Evolutionary conservation across 2,113 vertebrate genomes (phyloP).

Genomic region (Grammomys surdaster): DNA sequence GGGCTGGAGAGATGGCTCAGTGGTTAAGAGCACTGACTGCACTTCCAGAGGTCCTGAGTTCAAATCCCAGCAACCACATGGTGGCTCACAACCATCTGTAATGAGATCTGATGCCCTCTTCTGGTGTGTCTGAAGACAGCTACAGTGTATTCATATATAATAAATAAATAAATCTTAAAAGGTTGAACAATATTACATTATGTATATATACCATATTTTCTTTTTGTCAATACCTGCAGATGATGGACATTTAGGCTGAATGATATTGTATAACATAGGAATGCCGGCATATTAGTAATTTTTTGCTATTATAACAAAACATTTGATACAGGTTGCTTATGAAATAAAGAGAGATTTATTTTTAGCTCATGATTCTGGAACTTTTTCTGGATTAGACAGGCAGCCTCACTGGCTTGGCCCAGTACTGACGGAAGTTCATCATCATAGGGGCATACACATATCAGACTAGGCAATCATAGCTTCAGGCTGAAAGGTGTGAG

Average conservation of each 20-base stretch:
- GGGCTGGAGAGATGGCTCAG: too few species aligned
- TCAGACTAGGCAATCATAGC: not conserved
- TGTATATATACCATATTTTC: not conserved
- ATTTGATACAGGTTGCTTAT: not conserved
- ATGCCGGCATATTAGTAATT: not conserved
- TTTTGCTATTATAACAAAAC: not conserved
- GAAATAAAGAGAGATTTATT: not conserved
- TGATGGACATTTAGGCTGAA: not conserved
- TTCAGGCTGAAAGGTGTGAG: not conserved
- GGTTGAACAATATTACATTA: not conserved
- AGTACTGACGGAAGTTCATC: not conserved
- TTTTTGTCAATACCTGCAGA: not conserved
- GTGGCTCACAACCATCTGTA: too few species aligned
- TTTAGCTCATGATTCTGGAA: not conserved
- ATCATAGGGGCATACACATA: not conserved
- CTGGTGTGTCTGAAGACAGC: too few species aligned
- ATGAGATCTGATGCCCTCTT: too few species aligned
- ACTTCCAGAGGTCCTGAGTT: too few species aligned
- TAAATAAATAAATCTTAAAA: too few species aligned
- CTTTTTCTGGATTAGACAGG: not conserved
- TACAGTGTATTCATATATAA: too few species aligned
- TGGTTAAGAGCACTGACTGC: too few species aligned
- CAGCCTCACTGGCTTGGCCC: not conserved
- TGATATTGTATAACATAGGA: not conserved
- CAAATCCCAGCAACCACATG: too few species aligned